Percentiles rank a stretch among this genome's conserved stretches.
These are phyloP conservation scores for Drosophila parabipectinata DNA, from an alignment of 1,140 invertebrate genomes.

Conservation along the genomic window DNA sequence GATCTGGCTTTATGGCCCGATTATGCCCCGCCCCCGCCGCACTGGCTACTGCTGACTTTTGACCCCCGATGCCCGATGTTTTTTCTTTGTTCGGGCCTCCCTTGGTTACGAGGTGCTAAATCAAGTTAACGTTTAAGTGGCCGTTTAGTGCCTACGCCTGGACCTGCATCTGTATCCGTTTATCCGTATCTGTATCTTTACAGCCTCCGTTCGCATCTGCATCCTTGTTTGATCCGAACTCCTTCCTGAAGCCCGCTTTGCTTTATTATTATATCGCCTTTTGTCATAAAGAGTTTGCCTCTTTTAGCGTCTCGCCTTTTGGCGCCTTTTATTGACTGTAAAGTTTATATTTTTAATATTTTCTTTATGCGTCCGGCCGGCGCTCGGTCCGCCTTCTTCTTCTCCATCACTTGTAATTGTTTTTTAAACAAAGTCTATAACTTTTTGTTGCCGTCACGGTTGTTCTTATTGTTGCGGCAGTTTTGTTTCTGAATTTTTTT, in stretches of 20 bases:
- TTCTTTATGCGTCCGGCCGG: slow-evolving; percentile 55
- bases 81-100: slow-evolving; percentile 24
- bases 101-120: slow-evolving; percentile 76
- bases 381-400: slow-evolving; percentile 5
- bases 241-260: background rate
- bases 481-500: slow-evolving; percentile 27
- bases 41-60: slow-evolving; percentile 30
- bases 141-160: slow-evolving; percentile 73
- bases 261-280: slow-evolving; percentile 66
- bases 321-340: slow-evolving; percentile 73
- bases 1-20: slow-evolving; percentile 64
- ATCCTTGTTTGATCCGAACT: slow-evolving; percentile 25
- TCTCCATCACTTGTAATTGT: slow-evolving; percentile 58
- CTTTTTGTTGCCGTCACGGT: slow-evolving; percentile 59
- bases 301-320: slow-evolving; percentile 67
- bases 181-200: slow-evolving; percentile 7
- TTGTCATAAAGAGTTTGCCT: slow-evolving; percentile 72
- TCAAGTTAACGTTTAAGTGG: slow-evolving; percentile 81
- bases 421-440: slow-evolving; percentile 78
- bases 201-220: background rate
- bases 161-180: slow-evolving; percentile 12
- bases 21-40: slow-evolving; percentile 24
- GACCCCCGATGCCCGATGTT: slow-evolving; percentile 6
- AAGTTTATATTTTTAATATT: slow-evolving; percentile 78
- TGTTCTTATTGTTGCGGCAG: slow-evolving; percentile 38